A percentile compares a stretch with the other conserved stretches of the same genome.
Evolutionary conservation across 2,797 vertebrate species (phyloP).

Genomic region (Brachymystax lenok): DNA sequence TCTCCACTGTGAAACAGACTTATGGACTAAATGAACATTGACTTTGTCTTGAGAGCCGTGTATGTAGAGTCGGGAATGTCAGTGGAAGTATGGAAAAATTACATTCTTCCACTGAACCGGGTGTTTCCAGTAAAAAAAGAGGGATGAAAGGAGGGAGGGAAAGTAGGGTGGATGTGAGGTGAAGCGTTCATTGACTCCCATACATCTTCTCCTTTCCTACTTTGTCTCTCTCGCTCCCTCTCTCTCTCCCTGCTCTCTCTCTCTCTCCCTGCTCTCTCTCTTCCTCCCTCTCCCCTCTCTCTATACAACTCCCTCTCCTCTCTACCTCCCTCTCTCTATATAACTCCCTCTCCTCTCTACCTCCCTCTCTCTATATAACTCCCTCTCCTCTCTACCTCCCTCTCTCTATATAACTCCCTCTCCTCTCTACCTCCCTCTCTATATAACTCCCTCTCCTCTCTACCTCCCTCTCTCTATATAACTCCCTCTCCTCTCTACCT

Average conservation of each 20-base stretch:
- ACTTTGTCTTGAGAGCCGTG: conserved; percentile 31
- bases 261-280: background rate
- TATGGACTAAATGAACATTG: conserved; percentile 35
- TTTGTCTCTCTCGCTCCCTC: too few relatives aligned
- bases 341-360: too few relatives aligned
- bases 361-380: too few relatives aligned
- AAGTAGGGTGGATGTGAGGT: conserved; percentile 46
- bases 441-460: too few relatives aligned
- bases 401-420: too few relatives aligned
- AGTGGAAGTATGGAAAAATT: conserved; percentile 57
- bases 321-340: background rate
- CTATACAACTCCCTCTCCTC: background rate
- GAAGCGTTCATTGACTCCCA: conserved; percentile 40
- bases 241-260: too few relatives aligned
- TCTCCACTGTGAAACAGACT: conserved; percentile 20
- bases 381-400: too few relatives aligned
- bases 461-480: too few relatives aligned
- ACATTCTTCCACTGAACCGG: conserved; percentile 33
- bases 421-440: too few relatives aligned
- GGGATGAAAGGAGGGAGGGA: background rate
- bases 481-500: too few relatives aligned
- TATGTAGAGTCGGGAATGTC: conserved; percentile 36
- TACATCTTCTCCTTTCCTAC: too few relatives aligned
- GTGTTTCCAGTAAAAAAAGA: conserved; percentile 25
- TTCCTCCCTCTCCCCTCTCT: conserved; percentile 23